Base-by-base conservation (phyloP, 2,888 invertebrate species). In the Aricia artaxerxes region DNA sequence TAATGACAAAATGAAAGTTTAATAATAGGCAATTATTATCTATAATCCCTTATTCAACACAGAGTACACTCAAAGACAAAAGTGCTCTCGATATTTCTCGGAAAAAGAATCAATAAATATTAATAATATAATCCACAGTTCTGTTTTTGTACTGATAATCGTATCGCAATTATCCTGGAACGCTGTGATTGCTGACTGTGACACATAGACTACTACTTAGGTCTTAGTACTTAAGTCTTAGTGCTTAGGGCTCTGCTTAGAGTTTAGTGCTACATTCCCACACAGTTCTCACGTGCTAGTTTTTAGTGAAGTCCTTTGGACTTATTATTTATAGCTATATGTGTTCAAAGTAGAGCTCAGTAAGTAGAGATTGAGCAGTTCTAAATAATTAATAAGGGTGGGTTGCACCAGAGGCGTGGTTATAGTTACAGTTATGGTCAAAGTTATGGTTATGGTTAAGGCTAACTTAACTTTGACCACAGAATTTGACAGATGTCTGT, bases 81-180 rank as follows among this genome's bases (percentile, higher is more conserved):
- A 69, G 69, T 38, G 5, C 13, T 69, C 13, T 69, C 7, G 11
- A 53, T 53, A 57, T 57, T 53, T 76, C 57, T 5, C 16, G 31
- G 35, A 76, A 76, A 35, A 57, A 75, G 24, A 24, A 57, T 53
- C 13, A 35, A 53, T 76, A 31, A 53, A 76, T 57, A 76, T 57
- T 49, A 75, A 75, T 57, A 57, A 49, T 75, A 69, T 16, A 69
- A 49, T 24, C n/a, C n/a, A 53, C 24, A 31, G 53, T 60, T 73
- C 24, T 31, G 69, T 69, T 69, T 69, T 73, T 35, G 38, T 40
- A 73, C 44, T 4, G 60, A 40, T 11, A 38, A 73, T 73, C 53
- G 35, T 78, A 60, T 53, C 69, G 82, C 81, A 84, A 84, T 84
- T 82, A 82, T 79, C 77, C 57, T 79, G 83, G 84, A 83, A 84